phyloP scores from a whole-genome alignment of 2,113 vertebrate species.

The chimpanzee (Pan troglodytes) region NHGRI_mPanTro3-v2.1_pri NC_072419.2:68731501-68732000 shows the following conservation, averaged over 20 bases:
- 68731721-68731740: neutral
- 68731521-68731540: slow-evolving; percentile 92
- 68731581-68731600: slow-evolving; percentile 95
- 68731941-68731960: no score
- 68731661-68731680: neutral
- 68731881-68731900: fast-evolving
- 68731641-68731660: neutral
- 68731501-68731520: fast-evolving
- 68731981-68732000: fast-evolving
- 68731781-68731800: fast-evolving
- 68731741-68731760: neutral
- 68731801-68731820: neutral
- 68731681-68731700: neutral
- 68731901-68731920: no score
- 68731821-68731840: fast-evolving
- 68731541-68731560: slow-evolving; percentile 93
- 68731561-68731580: slow-evolving; percentile 93
- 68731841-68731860: no score
- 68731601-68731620: slow-evolving; percentile 94
- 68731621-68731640: slow-evolving; percentile 87
- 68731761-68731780: neutral
- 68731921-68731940: fast-evolving
- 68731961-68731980: no score
- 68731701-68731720: neutral
- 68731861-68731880: no score